A percentile compares a stretch with the other conserved stretches of the same genome.
Conservation (phyloP, 1,140 invertebrate genomes). For the Rhizoglyphus robini region DNA sequence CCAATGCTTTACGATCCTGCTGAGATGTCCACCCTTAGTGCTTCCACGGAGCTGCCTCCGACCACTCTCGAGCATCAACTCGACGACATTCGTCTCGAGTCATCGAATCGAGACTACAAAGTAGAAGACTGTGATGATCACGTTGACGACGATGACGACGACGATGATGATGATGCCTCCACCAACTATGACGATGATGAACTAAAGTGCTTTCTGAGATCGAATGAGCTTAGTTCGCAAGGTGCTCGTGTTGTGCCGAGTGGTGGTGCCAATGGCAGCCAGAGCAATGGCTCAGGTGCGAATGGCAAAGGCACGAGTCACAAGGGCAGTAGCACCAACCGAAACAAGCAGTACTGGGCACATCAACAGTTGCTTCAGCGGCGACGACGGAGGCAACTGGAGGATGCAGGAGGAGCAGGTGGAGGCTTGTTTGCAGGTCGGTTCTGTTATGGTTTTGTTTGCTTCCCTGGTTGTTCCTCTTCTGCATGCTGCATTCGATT, state of each 20-base stretch:
- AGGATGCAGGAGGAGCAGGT: not conserved
- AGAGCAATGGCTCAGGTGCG: not conserved
- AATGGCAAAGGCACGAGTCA: not conserved
- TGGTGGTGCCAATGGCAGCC: too few relatives aligned
- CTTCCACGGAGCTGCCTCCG: too few relatives aligned
- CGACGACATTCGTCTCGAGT: not conserved
- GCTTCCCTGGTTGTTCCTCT: not conserved
- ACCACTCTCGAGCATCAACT: too few relatives aligned
- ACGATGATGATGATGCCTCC: not conserved
- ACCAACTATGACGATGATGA: not conserved
- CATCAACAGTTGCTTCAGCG: not conserved
- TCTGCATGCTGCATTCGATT: not conserved
- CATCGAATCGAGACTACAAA: not conserved
- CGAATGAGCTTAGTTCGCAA: not conserved
- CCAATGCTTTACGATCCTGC: too few relatives aligned
- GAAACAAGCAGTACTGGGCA: not conserved
- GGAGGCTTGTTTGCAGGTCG: not conserved
- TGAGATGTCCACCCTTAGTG: too few relatives aligned
- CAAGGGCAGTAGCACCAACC: not conserved
- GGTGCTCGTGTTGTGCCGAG: too few relatives aligned
- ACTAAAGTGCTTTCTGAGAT: not conserved
- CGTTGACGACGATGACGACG: not conserved
- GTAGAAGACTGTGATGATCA: not conserved
- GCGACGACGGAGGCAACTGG: not conserved
- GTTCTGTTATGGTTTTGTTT: not conserved